Conservation (phyloP, 2,888 invertebrate species). For the Brachycybe producta region DNA sequence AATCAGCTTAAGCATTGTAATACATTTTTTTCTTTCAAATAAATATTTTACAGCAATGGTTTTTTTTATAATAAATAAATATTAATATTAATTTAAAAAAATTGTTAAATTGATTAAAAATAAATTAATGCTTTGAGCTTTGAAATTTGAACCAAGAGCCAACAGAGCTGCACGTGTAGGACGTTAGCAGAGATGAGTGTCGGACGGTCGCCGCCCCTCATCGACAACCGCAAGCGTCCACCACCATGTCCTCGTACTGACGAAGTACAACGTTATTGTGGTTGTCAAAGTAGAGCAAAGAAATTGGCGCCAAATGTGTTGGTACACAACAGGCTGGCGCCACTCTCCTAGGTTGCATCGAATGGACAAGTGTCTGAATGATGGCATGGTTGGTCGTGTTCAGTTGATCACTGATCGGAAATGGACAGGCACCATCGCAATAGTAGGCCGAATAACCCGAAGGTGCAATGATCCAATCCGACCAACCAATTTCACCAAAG, state of each 20-base stretch:
- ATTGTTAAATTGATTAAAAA: too few relatives aligned
- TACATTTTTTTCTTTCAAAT: too few relatives aligned
- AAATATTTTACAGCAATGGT: too few relatives aligned
- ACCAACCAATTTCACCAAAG: conserved; percentile 12
- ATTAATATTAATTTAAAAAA: too few relatives aligned
- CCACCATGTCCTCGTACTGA: conserved; percentile 50
- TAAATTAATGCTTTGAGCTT: too few relatives aligned
- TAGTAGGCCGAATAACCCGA: conserved; percentile 32
- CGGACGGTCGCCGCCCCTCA: too few relatives aligned
- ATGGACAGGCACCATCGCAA: conserved; percentile 34
- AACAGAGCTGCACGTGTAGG: too few relatives aligned
- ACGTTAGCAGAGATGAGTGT: too few relatives aligned
- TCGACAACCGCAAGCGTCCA: conserved; percentile 49
- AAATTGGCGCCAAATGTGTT: conserved; percentile 42
- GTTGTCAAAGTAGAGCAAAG: conserved; percentile 48
- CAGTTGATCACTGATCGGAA: conserved; percentile 39
- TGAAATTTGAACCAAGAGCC: too few relatives aligned
- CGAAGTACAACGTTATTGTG: conserved; percentile 48
- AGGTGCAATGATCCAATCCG: conserved; percentile 14
- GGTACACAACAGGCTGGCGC: conserved; percentile 48
- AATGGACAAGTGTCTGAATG: conserved; percentile 45
- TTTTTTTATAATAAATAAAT: too few relatives aligned
- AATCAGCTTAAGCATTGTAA: too few relatives aligned
- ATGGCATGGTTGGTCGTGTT: conserved; percentile 50
- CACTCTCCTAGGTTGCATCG: conserved; percentile 32